These are phyloP conservation scores for Baronia brevicornis DNA, from an alignment of 2,888 invertebrate genomes.

Conservation along the genomic window DNA sequence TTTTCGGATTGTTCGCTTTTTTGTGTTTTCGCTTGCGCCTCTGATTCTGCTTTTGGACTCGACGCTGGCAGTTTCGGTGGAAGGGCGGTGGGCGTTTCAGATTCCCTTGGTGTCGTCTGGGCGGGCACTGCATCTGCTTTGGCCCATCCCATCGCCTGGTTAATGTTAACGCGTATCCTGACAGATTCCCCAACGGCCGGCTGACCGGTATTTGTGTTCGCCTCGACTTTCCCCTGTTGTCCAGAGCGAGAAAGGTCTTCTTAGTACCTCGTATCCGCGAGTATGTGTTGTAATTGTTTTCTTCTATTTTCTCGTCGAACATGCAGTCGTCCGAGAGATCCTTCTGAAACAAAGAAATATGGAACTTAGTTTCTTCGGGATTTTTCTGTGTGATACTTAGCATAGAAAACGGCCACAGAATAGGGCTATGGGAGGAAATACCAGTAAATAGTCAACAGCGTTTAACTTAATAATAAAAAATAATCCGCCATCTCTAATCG, in stretches of 20 bases:
- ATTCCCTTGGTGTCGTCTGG: slow-evolving; percentile 59
- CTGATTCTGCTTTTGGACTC: slow-evolving; percentile 62
- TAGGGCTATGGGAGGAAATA: too few relatives aligned
- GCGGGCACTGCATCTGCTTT: slow-evolving; percentile 49
- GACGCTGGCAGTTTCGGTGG: slow-evolving; percentile 63
- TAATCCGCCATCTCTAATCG: too few relatives aligned
- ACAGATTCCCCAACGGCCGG: slow-evolving; percentile 82
- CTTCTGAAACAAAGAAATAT: slow-evolving; percentile 81
- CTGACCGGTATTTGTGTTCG: slow-evolving; percentile 82
- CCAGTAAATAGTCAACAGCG: too few relatives aligned
- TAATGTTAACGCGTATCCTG: slow-evolving; percentile 82
- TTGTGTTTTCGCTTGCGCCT: slow-evolving; percentile 68
- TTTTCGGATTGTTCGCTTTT: slow-evolving; percentile 64
- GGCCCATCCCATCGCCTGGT: slow-evolving; percentile 54
- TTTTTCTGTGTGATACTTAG: slow-evolving; percentile 12
- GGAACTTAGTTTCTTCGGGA: slow-evolving; percentile 27
- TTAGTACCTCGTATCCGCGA: slow-evolving; percentile 80
- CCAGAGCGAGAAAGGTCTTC: slow-evolving; percentile 86
- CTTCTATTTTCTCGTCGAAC: slow-evolving; percentile 90
- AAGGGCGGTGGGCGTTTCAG: slow-evolving; percentile 59
- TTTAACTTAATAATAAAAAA: too few relatives aligned
- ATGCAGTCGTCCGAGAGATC: slow-evolving; percentile 89
- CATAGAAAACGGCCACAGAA: too few relatives aligned
- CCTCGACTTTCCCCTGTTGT: slow-evolving; percentile 82
- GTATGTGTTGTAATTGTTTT: slow-evolving; percentile 90